Base-by-base conservation (phyloP, 2,888 invertebrate species). In the Parnassius mnemosyne region DNA sequence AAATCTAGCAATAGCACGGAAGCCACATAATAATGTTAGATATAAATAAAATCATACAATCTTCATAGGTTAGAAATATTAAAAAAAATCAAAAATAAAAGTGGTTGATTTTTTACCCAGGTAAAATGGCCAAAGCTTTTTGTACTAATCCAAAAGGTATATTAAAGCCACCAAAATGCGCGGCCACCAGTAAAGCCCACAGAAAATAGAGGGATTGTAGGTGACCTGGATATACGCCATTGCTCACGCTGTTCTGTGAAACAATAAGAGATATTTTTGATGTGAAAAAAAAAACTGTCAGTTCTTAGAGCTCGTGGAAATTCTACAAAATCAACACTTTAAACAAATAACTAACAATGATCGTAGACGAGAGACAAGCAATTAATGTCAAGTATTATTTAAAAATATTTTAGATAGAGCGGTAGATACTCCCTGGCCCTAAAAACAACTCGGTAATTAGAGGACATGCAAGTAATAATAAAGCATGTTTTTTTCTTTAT, bases 161-260 rank as follows among this genome's bases (percentile, higher is more conserved):
- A 83, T 95, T 94, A 75, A 94, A 93, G 16, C 96, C 96, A 51
- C 95, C 94, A 79, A 96, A 96, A 80, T 97, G 96, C 67, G 97
- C 91, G 1, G 95, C 95, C 60, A 95, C 93, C 10, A 98, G 94
- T 46, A 97, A 82, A 10, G 95, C 94, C 80, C 97, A 95, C 42
- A 97, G 94, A 50, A 97, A 92, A 92, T 97, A 96, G 64, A 98
- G 92, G 58, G 97, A 98, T 80, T 96, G 95, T 71, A 98, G 93
- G 68, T 98, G 97, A 0, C 98, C 98, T 43, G 99, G 99, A 82
- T 98, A 99, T 13, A 98, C 96, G 52, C 99, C 98, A 92, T 97
- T 98, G 80, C 96, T 95, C 66, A 99, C 93, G 81, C 97, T 97
- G 84, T 99, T 99, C 98, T 99, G 93, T 74, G 93, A 92, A 89